A percentile compares a stretch with the other conserved stretches of the same genome.
phyloP scores from a whole-genome alignment of 2,797 vertebrate genomes.

The Crocodylus rhombifer region DNA sequence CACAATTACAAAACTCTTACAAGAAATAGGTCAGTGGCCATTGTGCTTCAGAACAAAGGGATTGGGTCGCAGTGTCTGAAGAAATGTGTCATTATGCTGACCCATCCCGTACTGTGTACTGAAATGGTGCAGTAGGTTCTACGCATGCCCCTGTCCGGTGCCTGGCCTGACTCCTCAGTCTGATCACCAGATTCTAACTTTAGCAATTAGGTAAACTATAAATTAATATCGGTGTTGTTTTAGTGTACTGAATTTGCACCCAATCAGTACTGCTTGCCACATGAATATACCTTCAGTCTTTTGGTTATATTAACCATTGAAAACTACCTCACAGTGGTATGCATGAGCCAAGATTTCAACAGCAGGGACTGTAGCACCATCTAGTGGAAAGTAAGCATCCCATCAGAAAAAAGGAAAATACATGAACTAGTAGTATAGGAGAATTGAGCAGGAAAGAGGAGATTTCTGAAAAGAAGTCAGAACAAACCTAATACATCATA shows the following conservation, averaged over 20 bases:
- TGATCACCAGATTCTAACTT: background rate
- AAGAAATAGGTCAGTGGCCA: background rate
- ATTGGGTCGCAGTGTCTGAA: background rate
- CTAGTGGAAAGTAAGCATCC: slow-evolving; percentile 39
- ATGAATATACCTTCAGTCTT: background rate
- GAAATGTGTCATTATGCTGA: background rate
- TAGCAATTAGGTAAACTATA: background rate
- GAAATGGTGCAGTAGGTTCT: background rate
- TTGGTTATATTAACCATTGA: background rate
- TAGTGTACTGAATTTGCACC: background rate
- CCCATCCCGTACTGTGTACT: background rate
- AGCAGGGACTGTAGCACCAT: slow-evolving; percentile 44
- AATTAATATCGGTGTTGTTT: background rate
- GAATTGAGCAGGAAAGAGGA: background rate
- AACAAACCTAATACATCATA: background rate
- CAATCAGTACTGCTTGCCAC: background rate
- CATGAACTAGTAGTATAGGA: too few relatives aligned
- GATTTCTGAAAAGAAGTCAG: background rate
- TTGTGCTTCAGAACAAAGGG: background rate
- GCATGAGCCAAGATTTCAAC: background rate
- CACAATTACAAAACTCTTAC: background rate
- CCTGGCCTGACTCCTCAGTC: background rate
- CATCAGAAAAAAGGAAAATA: background rate
- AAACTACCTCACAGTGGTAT: background rate
- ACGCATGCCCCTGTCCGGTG: background rate